These are phyloP conservation scores for Capromys pilorides DNA, from an alignment of 2,797 vertebrate genomes.

Conservation along the genomic window DNA sequence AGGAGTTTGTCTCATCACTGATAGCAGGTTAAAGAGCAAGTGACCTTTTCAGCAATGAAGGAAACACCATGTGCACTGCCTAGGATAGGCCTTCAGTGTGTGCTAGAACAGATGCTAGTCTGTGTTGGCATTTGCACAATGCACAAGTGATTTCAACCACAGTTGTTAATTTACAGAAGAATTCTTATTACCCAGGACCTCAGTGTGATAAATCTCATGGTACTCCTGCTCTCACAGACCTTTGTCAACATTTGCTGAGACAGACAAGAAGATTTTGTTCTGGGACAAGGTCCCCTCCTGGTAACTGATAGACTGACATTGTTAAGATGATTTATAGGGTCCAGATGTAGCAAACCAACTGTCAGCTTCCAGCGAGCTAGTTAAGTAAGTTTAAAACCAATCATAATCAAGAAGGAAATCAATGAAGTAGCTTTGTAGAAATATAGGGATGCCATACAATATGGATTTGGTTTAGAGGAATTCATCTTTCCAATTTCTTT, in stretches of 20 bases:
- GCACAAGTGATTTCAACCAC: slow-evolving; percentile 83
- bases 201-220: slow-evolving; percentile 76
- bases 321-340: slow-evolving; percentile 71
- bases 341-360: slow-evolving; percentile 62
- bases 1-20: slow-evolving; percentile 74
- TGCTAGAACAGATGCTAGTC: slow-evolving; percentile 84
- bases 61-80: slow-evolving; percentile 81
- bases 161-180: slow-evolving; percentile 84
- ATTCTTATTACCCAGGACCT: slow-evolving; percentile 68
- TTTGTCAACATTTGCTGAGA: slow-evolving; percentile 82
- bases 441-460: not conserved
- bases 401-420: not conserved
- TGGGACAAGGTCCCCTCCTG: slow-evolving; percentile 82
- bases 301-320: slow-evolving; percentile 68
- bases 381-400: not conserved
- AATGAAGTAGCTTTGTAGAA: not conserved
- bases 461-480: not conserved
- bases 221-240: slow-evolving; percentile 58
- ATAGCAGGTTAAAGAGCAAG: slow-evolving; percentile 76
- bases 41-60: slow-evolving; percentile 84
- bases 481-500: slow-evolving; percentile 16
- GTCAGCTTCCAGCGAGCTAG: slow-evolving; percentile 34
- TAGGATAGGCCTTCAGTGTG: slow-evolving; percentile 75
- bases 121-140: slow-evolving; percentile 86
- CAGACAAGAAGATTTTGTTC: slow-evolving; percentile 68